Base-by-base conservation (phyloP, 2,888 invertebrate genomes). In the Scelioninae gen. 1 region DNA sequence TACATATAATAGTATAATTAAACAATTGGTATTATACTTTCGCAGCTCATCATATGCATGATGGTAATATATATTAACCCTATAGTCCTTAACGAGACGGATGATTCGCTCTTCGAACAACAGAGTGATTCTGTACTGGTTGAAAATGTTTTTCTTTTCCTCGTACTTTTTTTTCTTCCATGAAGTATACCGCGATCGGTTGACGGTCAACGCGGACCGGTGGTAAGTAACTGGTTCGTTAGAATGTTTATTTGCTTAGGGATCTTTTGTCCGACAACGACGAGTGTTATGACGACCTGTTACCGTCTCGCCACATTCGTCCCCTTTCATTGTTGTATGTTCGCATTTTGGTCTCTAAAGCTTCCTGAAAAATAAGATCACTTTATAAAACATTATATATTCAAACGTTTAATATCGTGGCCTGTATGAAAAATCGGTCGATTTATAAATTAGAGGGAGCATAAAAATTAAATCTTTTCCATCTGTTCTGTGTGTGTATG, bases 141-240 rank as follows among this genome's bases (percentile, higher is more conserved):
- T 84, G 82, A n/a, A n/a, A 45, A 81, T 88, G 84, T 87, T 88
- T 87, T 87, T 85, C 85, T 85, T 87, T 85, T 40, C 80, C 81
- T 78, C 58, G 72, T 60, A 76, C 32, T 43, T 60, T 65, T 65
- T 75, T 75, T 66, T 43, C 47, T 34, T 66, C 29, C 43, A 31
- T 31, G 23, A 56, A 75, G 62, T n/a, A n/a, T 76, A 65, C 68
- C 65, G 51, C 62, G 84, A 83, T 82, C 85, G 79, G 85, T 80
- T 85, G 85, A 84, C 76, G 87, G 88, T 86, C 86, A 87, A 81
- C 62, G 60, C 68, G 74, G 49, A 43, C 83, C 83, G 83, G 78
- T 84, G 87, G 90, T 89, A 91, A 91, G 91, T 92, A 92, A 92
- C 92, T 92, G 91, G 92, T 92, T 92, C 90, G 90, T 90, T 90